Evolutionary conservation across 2,888 invertebrate species (phyloP).

Genomic region (Microctonus brassicae): DNA sequence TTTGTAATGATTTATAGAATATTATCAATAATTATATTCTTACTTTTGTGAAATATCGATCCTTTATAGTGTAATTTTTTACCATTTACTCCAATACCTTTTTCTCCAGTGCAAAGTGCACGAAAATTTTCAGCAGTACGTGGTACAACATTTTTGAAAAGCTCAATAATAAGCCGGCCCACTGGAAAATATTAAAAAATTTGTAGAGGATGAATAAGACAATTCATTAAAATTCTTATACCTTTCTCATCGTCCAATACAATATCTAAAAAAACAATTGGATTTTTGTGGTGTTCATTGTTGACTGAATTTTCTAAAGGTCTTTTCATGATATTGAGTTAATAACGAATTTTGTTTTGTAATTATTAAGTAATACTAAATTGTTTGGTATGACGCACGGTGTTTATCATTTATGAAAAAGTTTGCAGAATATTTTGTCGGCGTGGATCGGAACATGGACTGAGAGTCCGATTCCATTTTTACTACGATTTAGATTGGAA

Average conservation of each 20-base stretch:
- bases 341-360: too few species aligned
- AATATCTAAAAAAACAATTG: slow-evolving; percentile 81
- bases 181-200: slow-evolving; percentile 70
- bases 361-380: too few species aligned
- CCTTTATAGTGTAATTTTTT: slow-evolving; percentile 89
- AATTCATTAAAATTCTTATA: slow-evolving; percentile 65
- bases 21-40: slow-evolving; percentile 29
- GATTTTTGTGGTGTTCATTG: slow-evolving; percentile 69
- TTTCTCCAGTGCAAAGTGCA: slow-evolving; percentile 92
- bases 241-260: slow-evolving; percentile 78
- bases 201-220: background rate
- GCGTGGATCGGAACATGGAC: too few species aligned
- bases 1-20: too few species aligned
- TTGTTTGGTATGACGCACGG: too few species aligned
- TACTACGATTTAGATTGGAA: too few species aligned
- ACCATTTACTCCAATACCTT: slow-evolving; percentile 78
- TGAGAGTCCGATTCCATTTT: too few species aligned
- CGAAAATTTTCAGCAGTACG: slow-evolving; percentile 93
- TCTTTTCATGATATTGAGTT: slow-evolving; percentile 49
- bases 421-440: too few species aligned
- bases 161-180: slow-evolving; percentile 87
- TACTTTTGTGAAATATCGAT: slow-evolving; percentile 83
- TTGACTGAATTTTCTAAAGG: slow-evolving; percentile 43
- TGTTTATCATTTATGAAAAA: too few species aligned
- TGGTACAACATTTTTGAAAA: slow-evolving; percentile 87